These are phyloP conservation scores for Rhegmatorhina hoffmannsi DNA, from an alignment of 2,113 vertebrate species.

Conservation along the genomic window DNA sequence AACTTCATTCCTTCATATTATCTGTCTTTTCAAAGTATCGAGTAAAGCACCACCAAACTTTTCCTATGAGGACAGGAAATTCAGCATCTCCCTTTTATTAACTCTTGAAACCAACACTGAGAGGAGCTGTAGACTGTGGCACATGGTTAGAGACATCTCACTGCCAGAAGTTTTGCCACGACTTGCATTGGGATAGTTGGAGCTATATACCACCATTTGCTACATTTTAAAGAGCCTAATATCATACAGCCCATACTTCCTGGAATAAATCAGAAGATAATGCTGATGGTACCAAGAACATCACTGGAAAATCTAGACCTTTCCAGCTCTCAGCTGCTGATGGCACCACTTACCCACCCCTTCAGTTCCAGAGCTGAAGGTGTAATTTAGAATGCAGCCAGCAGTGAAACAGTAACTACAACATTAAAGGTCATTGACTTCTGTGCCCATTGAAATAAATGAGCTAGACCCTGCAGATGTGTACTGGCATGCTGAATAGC, in stretches of 20 bases:
- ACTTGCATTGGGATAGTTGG: not conserved
- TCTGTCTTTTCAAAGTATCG: not conserved
- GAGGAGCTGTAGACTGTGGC: not conserved
- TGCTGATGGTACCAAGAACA: not conserved
- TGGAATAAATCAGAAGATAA: not conserved
- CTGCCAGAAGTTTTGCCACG: not conserved
- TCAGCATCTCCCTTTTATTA: not conserved
- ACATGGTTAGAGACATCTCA: not conserved
- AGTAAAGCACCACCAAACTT: not conserved
- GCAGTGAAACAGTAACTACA: not conserved
- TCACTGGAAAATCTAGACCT: not conserved
- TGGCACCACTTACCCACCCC: not conserved
- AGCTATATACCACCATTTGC: not conserved
- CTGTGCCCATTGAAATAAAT: not conserved
- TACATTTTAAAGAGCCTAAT: not conserved
- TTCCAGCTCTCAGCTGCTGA: not conserved
- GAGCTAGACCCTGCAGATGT: not conserved
- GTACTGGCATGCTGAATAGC: not conserved
- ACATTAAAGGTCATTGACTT: not conserved
- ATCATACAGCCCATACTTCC: not conserved
- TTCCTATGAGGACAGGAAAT: not conserved
- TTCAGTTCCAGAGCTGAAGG: not conserved
- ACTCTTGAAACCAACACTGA: not conserved
- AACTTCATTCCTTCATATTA: not conserved
- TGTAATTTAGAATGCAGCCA: not conserved